Evolutionary conservation across 2,888 invertebrate species (phyloP), one percentile per base, ranked within the genome.

Genomic region (Pocota personata): DNA sequence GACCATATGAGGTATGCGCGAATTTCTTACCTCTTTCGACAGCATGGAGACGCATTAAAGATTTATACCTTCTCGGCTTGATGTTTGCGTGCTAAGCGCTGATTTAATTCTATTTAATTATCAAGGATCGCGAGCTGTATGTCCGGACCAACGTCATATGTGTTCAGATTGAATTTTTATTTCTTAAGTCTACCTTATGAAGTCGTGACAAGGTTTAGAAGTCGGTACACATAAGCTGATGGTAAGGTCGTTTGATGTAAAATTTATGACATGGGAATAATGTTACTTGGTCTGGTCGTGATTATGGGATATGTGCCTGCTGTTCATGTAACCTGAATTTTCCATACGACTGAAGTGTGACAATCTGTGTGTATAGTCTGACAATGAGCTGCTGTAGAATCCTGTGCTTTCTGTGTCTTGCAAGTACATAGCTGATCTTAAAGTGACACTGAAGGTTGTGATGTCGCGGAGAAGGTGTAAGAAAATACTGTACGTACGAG

Each of bases 101-200:
- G 88, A 88, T 88, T 88, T 88, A 88, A 88, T 88, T 88, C 86
- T 88, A 88, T 88, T 88, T 88, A 88, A 88, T 88, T 88, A 88
- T 88, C 80, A 64, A 82, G 80, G 86, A 84, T 67, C 73, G 78
- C 78, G 52, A 77, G 82, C 69, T 72, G 66, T 77, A 76, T 72
- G 80, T 82, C 71, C 37, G 57, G 69, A 84, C 69, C 64, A 84
- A 75, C 84, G 79, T 84, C 84, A 80, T 84, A 58, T 62, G 69
- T 50, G 40, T 58, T 24, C 52, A 62, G 75, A 75, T 79, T 58
- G 75, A 52, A 76, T 57, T 55, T 86, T 77, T 60, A 86, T 82
- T 86, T 86, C 86, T 86, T 60, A 35, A 82, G 62, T 86, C 55
- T 86, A 72, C 86, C 37, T 76, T 71, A 43, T 57, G 50, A 35